Evolutionary conservation across 2,113 vertebrate species (phyloP).

Genomic region (Cinclus cinclus): DNA sequence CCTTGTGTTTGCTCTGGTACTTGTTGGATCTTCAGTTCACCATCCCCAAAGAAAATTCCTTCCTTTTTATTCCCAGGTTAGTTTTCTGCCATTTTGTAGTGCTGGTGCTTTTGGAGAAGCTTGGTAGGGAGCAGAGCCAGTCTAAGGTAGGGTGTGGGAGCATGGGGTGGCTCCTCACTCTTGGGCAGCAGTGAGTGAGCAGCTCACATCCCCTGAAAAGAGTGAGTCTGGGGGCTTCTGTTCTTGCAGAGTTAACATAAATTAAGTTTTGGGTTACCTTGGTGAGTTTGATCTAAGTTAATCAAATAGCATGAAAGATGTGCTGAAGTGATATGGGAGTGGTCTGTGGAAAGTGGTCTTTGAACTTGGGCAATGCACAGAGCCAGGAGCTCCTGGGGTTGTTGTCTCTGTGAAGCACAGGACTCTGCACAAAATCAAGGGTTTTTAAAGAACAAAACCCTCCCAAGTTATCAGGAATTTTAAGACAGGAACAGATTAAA

Average conservation of each 20-base stretch:
- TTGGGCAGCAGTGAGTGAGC: not conserved
- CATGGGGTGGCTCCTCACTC: not conserved
- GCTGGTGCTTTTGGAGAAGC: not conserved
- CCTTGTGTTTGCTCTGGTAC: not conserved
- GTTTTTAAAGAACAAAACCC: not conserved
- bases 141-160: not conserved
- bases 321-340: not conserved
- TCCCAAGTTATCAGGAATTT: not conserved
- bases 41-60: not conserved
- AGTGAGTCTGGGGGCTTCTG: not conserved
- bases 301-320: not conserved
- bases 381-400: not conserved
- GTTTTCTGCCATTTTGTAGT: not conserved
- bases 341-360: not conserved
- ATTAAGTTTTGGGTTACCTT: not conserved
- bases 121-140: not conserved
- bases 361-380: not conserved
- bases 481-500: not conserved
- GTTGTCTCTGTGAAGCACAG: not conserved
- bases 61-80: not conserved
- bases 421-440: not conserved
- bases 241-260: not conserved
- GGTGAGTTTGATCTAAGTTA: not conserved
- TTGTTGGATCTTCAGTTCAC: not conserved
- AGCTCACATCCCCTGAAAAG: not conserved